Evolutionary conservation across 2,888 invertebrate genomes (phyloP).

Genomic region (Philereme vetulata): DNA sequence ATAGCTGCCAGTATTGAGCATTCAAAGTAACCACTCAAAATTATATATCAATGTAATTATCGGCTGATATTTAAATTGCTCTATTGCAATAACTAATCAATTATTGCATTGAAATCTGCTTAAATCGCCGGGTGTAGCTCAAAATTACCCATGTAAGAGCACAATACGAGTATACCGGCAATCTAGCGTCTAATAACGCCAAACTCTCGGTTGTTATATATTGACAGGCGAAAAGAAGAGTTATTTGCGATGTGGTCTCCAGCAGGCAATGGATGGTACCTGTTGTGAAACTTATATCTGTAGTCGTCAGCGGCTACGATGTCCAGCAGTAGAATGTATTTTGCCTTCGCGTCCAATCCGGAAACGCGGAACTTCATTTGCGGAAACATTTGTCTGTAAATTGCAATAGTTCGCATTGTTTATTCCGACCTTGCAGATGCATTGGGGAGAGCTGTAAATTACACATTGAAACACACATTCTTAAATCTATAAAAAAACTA

Average conservation of each 20-base stretch:
- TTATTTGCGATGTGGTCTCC: constrained; percentile 49
- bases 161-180: constrained; percentile 23
- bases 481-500: constrained; percentile 11
- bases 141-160: constrained; percentile 16
- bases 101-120: not conserved
- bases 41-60: not conserved
- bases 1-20: not conserved
- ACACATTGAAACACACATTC: not conserved
- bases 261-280: constrained; percentile 81
- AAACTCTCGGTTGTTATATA: constrained; percentile 47
- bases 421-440: constrained; percentile 9
- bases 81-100: not conserved
- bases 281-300: constrained; percentile 98
- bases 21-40: not conserved
- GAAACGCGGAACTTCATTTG: constrained; percentile 99
- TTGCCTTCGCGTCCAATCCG: constrained; percentile 99
- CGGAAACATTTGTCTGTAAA: constrained; percentile 99
- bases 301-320: constrained; percentile 99
- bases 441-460: constrained; percentile 11
- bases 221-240: constrained; percentile 47
- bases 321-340: constrained; percentile 99
- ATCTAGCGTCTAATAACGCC: constrained; percentile 21
- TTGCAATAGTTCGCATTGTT: constrained; percentile 46
- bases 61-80: not conserved
- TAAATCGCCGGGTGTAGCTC: not conserved